Base-by-base conservation (phyloP, 2,797 vertebrate species). In the Falco novaeseelandiae region DNA sequence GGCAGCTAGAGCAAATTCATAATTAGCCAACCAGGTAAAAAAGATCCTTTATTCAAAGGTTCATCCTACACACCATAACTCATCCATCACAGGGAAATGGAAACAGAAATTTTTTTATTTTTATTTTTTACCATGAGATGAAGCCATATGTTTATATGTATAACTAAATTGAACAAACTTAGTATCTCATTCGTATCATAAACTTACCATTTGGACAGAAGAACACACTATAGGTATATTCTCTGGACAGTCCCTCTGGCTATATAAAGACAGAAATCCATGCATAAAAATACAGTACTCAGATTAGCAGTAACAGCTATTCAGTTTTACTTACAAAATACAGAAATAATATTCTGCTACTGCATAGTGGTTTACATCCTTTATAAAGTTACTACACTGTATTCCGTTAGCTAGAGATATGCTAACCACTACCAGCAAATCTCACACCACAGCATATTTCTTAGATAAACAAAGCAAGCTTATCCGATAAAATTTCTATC, bases 171-270 rank as follows among this genome's bases (percentile, higher is more conserved):
- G 87, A 83, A n/a, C 46, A 81, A 71, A 71, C 25, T 69, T 71
- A 92, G 8, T 52, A 36, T 83, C 74, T 72, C 29, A 55, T 76
- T 89, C 6, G 22, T 93, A 92, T 52, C 13, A 72, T 46, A 67
- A 76, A 98, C 98, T 98, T 97, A 99, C 99, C 99, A 77, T 99
- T 99, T 34, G 99, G 99, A 90, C 99, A 99, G 98, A 99, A 99
- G 98, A 99, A 99, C 58, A 99, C 99, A 7, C 99, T 99, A 97
- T 99, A 99, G 27, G 99, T 99, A 79, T 99, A 99, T 76, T 99
- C 98, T 94, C 99, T 98, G 78, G 99, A 97, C 54, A 99, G 98
- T 92, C 99, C 99, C 95, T 99, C 99, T 91, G 99, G 99, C 99
- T 99, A 90, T 16, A 90, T 89, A 73, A 97, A 96, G 93, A 95